These are phyloP conservation scores for Petrolisthes cinctipes DNA, from an alignment of 2,888 invertebrate species.

Conservation along the genomic window DNA sequence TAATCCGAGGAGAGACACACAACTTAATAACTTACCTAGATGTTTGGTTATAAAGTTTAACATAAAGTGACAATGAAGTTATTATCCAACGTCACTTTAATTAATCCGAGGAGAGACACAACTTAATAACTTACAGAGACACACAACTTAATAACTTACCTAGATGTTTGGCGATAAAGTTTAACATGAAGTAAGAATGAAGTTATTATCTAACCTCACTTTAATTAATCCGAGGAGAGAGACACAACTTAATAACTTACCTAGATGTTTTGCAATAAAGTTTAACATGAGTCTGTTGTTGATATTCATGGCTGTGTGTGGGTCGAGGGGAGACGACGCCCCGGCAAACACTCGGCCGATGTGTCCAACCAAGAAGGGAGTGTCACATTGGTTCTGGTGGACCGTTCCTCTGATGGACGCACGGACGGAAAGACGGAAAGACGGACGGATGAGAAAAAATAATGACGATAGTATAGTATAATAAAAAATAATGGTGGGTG, in stretches of 20 bases:
- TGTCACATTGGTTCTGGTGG: constrained; percentile 70
- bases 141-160: constrained; percentile 66
- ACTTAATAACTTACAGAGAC: constrained; percentile 24
- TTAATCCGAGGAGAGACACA: no score
- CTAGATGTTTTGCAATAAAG: constrained; percentile 67
- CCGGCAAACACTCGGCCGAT: constrained; percentile 55
- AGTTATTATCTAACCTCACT: constrained; percentile 70
- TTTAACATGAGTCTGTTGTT: constrained; percentile 67
- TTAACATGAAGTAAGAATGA: constrained; percentile 69
- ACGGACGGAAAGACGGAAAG: neutral
- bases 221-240: constrained; percentile 61
- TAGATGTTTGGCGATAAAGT: constrained; percentile 67
- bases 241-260: constrained; percentile 45
- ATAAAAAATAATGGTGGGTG: no score
- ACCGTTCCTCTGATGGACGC: constrained; percentile 68
- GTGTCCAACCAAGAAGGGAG: constrained; percentile 68
- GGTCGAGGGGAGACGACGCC: constrained; percentile 61
- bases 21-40: no score
- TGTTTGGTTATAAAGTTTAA: no score
- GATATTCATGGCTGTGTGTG: constrained; percentile 67
- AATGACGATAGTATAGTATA: no score
- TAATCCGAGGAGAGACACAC: no score
- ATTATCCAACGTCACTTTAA: no score
- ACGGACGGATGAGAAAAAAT: neutral
- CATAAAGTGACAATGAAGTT: no score